A percentile compares a stretch with the other conserved stretches of the same genome.
phyloP scores from a whole-genome alignment of 2,113 vertebrate species.

The Oreochromis tanganicae region DNA sequence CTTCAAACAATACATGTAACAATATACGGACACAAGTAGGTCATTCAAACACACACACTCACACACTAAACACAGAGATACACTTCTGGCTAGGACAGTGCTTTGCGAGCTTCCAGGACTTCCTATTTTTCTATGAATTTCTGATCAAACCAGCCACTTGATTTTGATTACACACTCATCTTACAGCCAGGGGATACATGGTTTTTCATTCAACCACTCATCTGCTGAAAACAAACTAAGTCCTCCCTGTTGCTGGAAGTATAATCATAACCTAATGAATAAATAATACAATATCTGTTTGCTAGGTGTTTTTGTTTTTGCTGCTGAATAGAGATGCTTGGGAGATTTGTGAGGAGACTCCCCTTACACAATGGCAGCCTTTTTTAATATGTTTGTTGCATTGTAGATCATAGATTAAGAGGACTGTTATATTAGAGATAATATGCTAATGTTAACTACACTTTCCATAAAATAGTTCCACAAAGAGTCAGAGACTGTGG shows the following conservation, averaged over 20 bases:
- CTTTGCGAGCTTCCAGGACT: not conserved
- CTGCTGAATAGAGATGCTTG: not conserved
- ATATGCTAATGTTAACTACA: not conserved
- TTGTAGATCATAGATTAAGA: not conserved
- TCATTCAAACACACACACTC: slow-evolving; percentile 2
- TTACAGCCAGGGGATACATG: not conserved
- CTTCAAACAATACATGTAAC: slow-evolving; percentile 41
- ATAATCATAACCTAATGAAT: not conserved
- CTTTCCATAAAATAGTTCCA: not conserved
- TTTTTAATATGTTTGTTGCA: not conserved
- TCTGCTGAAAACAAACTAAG: not conserved
- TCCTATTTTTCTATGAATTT: not conserved
- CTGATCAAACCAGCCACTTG: slow-evolving; percentile 3
- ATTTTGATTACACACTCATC: not conserved
- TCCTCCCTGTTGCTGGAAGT: not conserved
- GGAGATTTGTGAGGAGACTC: not conserved
- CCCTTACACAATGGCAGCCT: not conserved
- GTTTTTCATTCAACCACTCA: not conserved
- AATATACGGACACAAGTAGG: slow-evolving; percentile 47
- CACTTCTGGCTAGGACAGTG: not conserved
- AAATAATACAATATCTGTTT: not conserved
- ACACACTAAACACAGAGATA: not conserved
- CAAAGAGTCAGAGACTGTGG: not conserved
- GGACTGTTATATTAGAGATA: not conserved
- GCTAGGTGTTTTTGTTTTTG: not conserved